Base-by-base conservation (phyloP, 2,113 vertebrate genomes). In the Hoplias malabaricus region DNA sequence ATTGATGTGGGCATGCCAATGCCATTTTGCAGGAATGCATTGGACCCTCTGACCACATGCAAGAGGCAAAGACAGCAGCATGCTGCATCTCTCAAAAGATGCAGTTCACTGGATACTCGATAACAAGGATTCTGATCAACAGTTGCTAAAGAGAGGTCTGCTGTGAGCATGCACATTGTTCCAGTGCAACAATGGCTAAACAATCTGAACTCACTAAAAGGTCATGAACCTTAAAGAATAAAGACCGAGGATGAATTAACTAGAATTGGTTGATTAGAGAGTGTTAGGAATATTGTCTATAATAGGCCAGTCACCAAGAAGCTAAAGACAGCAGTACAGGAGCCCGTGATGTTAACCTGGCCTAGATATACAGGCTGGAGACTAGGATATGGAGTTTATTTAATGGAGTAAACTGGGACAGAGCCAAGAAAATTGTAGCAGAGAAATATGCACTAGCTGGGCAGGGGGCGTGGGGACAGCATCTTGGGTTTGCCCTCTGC, bases 401-500 rank as follows among this genome's bases (percentile, higher is more conserved):
- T 72, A 42, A 76, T 40, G 29, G 67, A 33, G 46, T 12, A 10
- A 79, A 80, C 81, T 86, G 57, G 10, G 54, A 57, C 79, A 80
- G 61, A 0, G 78, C 23, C 19, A 50, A 36, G 36, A 75, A 74
- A n/a, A 29, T 63, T 0, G 63, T 66, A 50, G 63, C 0, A 66
- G 23, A 7, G 66, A 69, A 57, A 59, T 12, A 84, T 70, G 34
- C 69, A 88, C 85, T 89, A 98, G 93, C 96, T 98, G 34, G 92
- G 94, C 77, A 97, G 92, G 6, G 95, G 95, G 83, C 97, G 93
- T 79, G 96, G 96, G 13, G 91, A 92, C 79, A 90, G 89, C 16
- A 94, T 94, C 92, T 95, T 97, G 91, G 92, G 93, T 90, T 96
- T 95, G 91, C 92, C 93, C 84, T 98, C 98, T 50, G 93, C 93